Evolutionary conservation across 2,888 invertebrate species (phyloP), one percentile per base, ranked within the genome.

Genomic region (Cantharis lateralis): DNA sequence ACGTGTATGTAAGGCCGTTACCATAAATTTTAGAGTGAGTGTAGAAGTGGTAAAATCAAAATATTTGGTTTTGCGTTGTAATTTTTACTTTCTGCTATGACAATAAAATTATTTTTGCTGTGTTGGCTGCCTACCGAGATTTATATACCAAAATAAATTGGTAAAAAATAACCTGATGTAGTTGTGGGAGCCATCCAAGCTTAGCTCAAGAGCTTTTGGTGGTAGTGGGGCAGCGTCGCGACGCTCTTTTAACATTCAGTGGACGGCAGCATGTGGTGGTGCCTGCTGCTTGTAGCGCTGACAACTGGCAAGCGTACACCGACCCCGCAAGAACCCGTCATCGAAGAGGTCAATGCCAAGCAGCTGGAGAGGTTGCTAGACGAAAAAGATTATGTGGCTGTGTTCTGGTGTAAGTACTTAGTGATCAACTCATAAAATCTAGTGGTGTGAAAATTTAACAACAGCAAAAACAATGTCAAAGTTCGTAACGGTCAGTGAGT

Each of bases 331-430:
- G 89, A 89, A 84, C 88, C 95, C 88, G 93, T 95, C 90, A 96
- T 96, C 91, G 96, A 96, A 90, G 96, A 96, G 91, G 96, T 96
- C 91, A 95, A 95, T 89, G 93, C 95, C 88, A 96, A 96, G 90
- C 95, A 96, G 90, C 93, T 96, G 90, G 96, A 96, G 88, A 93
- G 95, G 88, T 92, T 96, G 86, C 92, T 97, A 88, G 93, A 93
- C 89, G 95, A 96, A 85, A 96, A 96, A 93, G 96, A 96, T 91
- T 96, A 95, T 91, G 96, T 97, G 89, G 96, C 96, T 88, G 96
- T 96, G 90, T 96, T 95, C 91, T 97, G 96, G 96, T 97, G 96
- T 97, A 95, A 96, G 96, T 96, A 91, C 70, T 32, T 68, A 68
- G 71, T 77, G 74, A 72, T 16, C 73, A 28, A 61, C 71, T 32